Conservation (phyloP, 2,113 vertebrate genomes). For the Aix galericulata region DNA sequence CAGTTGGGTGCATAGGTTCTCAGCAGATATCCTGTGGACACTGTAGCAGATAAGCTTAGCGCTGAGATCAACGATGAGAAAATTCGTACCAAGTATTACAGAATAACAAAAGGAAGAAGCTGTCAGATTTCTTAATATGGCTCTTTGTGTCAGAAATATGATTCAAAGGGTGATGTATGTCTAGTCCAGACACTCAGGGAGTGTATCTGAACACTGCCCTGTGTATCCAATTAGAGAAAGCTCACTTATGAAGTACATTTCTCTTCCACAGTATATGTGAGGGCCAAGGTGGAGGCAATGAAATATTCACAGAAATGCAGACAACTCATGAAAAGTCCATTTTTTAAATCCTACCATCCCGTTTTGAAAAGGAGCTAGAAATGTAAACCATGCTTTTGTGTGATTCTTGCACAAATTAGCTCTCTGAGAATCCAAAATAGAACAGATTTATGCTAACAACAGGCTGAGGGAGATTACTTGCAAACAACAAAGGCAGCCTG, state of each 20-base stretch:
- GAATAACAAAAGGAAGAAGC: neutral
- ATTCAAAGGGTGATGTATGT: neutral
- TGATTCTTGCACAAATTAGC: conserved; percentile 32
- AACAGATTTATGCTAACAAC: conserved; percentile 64
- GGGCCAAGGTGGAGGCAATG: neutral
- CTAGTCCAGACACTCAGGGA: accelerated
- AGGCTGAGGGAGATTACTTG: conserved; percentile 53
- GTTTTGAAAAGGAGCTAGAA: conserved; percentile 15
- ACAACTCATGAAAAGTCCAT: neutral
- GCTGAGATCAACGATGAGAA: neutral
- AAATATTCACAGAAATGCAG: conserved; percentile 16
- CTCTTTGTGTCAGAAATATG: neutral
- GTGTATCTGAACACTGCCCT: neutral
- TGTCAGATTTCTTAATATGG: neutral
- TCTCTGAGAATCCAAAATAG: conserved; percentile 55
- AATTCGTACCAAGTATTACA: neutral
- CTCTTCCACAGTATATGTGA: neutral
- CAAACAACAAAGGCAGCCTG: conserved; percentile 64
- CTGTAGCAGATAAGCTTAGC: neutral
- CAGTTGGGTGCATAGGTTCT: neutral
- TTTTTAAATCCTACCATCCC: neutral
- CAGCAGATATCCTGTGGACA: neutral
- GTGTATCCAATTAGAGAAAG: neutral
- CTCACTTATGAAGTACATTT: neutral
- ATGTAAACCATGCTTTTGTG: conserved; percentile 34